These are phyloP conservation scores for Gymnocypris eckloni DNA, from an alignment of 2,797 vertebrate species.

Conservation along the genomic window DNA sequence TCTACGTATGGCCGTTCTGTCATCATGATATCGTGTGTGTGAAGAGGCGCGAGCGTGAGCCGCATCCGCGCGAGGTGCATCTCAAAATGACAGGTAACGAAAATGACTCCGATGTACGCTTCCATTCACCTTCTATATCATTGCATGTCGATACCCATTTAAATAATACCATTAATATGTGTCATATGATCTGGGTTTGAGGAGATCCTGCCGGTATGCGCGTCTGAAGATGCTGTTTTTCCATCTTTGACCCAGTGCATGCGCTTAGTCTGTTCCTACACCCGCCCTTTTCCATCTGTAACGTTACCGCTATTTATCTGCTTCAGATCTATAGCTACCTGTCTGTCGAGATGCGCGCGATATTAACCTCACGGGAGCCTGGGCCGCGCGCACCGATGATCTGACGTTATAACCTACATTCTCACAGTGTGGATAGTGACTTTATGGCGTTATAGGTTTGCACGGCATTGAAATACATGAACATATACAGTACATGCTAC, in stretches of 20 bases:
- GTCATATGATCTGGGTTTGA: neutral
- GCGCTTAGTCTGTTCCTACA: conserved; percentile 21
- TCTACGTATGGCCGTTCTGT: conserved; percentile 14
- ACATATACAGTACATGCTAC: neutral
- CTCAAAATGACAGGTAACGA: conserved; percentile 55
- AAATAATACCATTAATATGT: neutral
- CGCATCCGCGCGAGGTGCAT: conserved; percentile 50
- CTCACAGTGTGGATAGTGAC: neutral
- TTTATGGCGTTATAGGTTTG: conserved; percentile 24
- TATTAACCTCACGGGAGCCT: conserved; percentile 15
- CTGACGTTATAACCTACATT: conserved; percentile 43
- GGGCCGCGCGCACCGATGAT: neutral
- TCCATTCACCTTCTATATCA: neutral
- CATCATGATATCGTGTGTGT: conserved; percentile 39
- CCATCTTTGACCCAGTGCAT: conserved; percentile 18
- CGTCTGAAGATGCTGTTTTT: neutral
- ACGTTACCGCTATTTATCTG: conserved; percentile 4
- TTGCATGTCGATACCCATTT: neutral
- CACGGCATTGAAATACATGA: neutral
- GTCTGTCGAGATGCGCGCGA: conserved; percentile 18
- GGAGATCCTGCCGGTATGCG: neutral
- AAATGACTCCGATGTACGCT: conserved; percentile 10
- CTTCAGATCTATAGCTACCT: conserved; percentile 22
- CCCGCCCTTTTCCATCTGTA: conserved; percentile 40
- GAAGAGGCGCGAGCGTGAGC: conserved; percentile 26